These are phyloP conservation scores for Muntiacus muntjak DNA, from an alignment of 2,113 vertebrate species.

Conservation along the genomic window DNA sequence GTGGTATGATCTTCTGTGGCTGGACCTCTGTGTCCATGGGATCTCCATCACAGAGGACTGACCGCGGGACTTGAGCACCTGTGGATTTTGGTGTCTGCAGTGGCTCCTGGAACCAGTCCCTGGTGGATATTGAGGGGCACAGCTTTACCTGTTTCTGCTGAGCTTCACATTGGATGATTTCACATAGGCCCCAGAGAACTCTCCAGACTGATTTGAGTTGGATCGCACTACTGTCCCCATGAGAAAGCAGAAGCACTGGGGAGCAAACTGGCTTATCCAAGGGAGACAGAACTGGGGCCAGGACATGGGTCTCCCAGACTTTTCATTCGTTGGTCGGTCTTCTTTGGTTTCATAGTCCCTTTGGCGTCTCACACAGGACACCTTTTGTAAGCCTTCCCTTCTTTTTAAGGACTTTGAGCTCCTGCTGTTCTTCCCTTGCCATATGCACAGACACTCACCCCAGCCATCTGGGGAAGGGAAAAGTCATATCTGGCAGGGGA, in stretches of 20 bases:
- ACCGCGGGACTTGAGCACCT: neutral
- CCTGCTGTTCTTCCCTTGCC: slow-evolving; percentile 30
- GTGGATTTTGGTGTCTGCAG: neutral
- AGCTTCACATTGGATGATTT: neutral
- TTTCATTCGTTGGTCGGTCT: neutral
- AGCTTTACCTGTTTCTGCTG: neutral
- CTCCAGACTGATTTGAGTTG: neutral
- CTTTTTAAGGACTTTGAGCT: slow-evolving; percentile 26
- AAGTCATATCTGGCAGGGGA: slow-evolving; percentile 33
- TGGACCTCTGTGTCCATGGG: neutral
- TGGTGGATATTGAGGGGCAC: neutral
- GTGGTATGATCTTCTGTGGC: neutral
- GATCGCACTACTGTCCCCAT: neutral
- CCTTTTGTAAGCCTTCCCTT: neutral
- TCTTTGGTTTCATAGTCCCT: neutral
- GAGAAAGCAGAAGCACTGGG: neutral
- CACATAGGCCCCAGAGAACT: neutral
- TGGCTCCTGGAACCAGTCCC: neutral
- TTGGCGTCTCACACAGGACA: neutral
- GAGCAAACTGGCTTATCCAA: neutral
- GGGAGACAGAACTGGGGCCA: neutral
- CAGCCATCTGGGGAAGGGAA: slow-evolving; percentile 48
- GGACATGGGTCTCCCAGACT: neutral
- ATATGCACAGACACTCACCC: slow-evolving; percentile 42
- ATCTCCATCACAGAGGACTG: neutral